phyloP scores from a whole-genome alignment of 2,888 invertebrate species.

The Drosophila putrida region DNA sequence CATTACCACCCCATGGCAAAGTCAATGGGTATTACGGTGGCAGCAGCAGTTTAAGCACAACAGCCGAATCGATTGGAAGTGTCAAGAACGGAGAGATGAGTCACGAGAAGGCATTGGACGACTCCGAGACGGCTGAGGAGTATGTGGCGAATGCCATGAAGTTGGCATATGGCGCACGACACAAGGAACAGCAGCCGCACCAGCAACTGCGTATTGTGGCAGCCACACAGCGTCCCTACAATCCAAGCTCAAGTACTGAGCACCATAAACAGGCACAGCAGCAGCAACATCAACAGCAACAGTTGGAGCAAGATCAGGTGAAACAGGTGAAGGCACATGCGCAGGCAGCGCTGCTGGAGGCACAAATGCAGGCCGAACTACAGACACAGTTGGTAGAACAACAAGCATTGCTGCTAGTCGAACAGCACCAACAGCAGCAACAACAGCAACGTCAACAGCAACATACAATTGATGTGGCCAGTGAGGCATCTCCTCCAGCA shows the following conservation, averaged over 20 bases:
- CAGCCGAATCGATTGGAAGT: slow-evolving; percentile 36
- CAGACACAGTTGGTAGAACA: slow-evolving; percentile 60
- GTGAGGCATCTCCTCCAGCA: slow-evolving; percentile 26
- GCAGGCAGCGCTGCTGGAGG: slow-evolving; percentile 58
- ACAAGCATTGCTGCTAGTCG: slow-evolving; percentile 50
- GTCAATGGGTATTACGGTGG: slow-evolving; percentile 45
- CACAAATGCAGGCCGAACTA: slow-evolving; percentile 62
- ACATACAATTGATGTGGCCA: slow-evolving; percentile 21
- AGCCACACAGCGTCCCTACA: slow-evolving; percentile 41
- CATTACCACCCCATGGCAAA: slow-evolving; percentile 50
- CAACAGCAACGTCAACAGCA: slow-evolving; percentile 20
- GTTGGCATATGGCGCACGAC: slow-evolving; percentile 78
- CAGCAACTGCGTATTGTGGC: slow-evolving; percentile 32
- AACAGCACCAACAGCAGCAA: slow-evolving; percentile 54
- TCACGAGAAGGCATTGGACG: slow-evolving; percentile 69
- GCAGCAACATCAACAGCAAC: slow-evolving; percentile 22
- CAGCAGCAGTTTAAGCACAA: slow-evolving; percentile 42
- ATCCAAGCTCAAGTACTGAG: slow-evolving; percentile 19
- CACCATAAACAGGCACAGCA: slow-evolving; percentile 16
- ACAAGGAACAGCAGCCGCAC: slow-evolving; percentile 58
- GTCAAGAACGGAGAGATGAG: slow-evolving; percentile 19
- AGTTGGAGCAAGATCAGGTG: slow-evolving; percentile 35
- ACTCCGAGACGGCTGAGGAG: slow-evolving; percentile 83
- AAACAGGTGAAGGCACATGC: slow-evolving; percentile 57
- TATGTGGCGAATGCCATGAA: slow-evolving; percentile 85